phyloP scores from a whole-genome alignment of 1,140 invertebrate genomes.

The Cydia splendana region DNA sequence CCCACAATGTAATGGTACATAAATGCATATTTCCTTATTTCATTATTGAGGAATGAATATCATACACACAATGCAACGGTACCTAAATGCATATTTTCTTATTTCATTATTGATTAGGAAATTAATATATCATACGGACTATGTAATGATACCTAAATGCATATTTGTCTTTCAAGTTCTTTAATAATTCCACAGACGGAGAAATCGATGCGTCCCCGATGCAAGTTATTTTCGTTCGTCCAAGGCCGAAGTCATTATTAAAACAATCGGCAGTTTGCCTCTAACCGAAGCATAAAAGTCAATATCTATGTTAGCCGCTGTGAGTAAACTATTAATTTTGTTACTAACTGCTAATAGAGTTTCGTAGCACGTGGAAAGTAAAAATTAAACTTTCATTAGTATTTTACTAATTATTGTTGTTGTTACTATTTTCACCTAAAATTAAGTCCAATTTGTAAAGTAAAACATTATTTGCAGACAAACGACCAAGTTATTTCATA shows the following conservation, averaged over 20 bases:
- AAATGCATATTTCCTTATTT: conserved; percentile 35
- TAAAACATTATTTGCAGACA: too few species aligned
- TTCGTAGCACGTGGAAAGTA: neutral
- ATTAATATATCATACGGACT: neutral
- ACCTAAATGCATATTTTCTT: too few species aligned
- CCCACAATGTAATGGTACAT: neutral
- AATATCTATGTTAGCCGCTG: conserved; percentile 11
- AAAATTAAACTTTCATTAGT: neutral
- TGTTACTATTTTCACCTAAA: neutral
- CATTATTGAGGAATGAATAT: too few species aligned
- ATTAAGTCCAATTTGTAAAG: too few species aligned
- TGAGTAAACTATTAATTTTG: conserved; percentile 28
- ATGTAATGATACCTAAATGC: conserved; percentile 33
- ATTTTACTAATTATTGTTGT: neutral
- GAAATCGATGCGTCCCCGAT: conserved; percentile 65
- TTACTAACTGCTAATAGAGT: conserved; percentile 16
- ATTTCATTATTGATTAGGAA: neutral
- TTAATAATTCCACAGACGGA: conserved; percentile 56
- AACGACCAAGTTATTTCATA: too few species aligned
- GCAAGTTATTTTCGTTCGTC: conserved; percentile 69
- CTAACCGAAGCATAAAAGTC: conserved; percentile 20
- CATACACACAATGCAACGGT: too few species aligned
- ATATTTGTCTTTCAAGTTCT: conserved; percentile 34
- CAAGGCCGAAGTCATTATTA: conserved; percentile 55
- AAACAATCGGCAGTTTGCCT: conserved; percentile 36